phyloP scores from a whole-genome alignment of 2,888 invertebrate species.

The Oligia latruncula region DNA sequence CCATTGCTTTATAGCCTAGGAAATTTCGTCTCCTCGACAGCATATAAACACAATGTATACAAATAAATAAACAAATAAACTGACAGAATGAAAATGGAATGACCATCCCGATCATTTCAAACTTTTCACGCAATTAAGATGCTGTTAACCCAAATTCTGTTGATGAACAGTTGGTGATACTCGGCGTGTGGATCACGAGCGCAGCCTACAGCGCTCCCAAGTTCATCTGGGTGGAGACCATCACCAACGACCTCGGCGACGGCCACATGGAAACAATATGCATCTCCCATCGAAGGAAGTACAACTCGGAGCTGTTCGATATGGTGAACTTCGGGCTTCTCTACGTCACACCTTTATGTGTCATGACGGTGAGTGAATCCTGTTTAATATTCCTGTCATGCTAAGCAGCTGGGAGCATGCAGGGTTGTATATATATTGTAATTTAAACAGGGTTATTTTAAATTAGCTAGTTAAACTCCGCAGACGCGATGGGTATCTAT shows the following conservation, averaged over 20 bases:
- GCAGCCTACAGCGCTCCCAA: conserved; percentile 95
- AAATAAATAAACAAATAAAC: too few species aligned
- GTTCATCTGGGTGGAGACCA: conserved; percentile 95
- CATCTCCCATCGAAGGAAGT: conserved; percentile 93
- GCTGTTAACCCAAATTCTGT: background rate
- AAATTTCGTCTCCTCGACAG: background rate
- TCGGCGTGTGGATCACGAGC: conserved; percentile 95
- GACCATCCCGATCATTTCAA: background rate
- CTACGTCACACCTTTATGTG: conserved; percentile 94
- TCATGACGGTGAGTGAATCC: conserved; percentile 92
- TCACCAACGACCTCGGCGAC: conserved; percentile 90
- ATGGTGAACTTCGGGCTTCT: conserved; percentile 95
- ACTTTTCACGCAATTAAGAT: background rate
- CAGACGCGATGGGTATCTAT: too few species aligned
- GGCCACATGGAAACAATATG: conserved; percentile 93
- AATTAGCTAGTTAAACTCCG: too few species aligned
- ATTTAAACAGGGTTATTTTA: too few species aligned
- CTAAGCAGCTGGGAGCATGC: too few species aligned
- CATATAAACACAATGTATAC: background rate
- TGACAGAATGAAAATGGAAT: background rate
- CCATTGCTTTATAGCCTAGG: background rate
- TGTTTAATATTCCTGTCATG: background rate
- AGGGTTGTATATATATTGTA: too few species aligned
- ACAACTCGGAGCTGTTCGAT: conserved; percentile 94
- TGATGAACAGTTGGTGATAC: conserved; percentile 92